Evolutionary conservation across 1,140 invertebrate genomes (phyloP), one percentile per base, ranked within the genome.

Genomic region (Brachystomella parvula): DNA sequence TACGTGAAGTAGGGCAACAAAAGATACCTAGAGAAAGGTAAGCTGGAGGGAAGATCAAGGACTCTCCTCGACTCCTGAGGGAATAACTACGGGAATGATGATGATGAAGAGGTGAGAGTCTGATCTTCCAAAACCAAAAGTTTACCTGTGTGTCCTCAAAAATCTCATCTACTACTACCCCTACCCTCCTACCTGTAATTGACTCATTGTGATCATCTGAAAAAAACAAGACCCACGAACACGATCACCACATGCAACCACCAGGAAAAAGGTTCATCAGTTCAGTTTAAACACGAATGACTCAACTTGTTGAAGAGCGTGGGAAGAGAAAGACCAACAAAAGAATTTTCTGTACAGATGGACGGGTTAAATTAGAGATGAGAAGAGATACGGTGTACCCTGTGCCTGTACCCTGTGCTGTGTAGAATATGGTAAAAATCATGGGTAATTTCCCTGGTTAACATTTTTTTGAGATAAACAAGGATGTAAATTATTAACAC

Each of bases 81-180:
- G 35, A n/a, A n/a, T n/a, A n/a, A n/a, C n/a, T n/a, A 39, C 35
- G 19, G 35, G 19, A 39, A 39, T 39, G 6, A 39, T 39, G 19
- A 39, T 6, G 35, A 19, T 9, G 35, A 39, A 19, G 19, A 39
- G 35, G 35, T 39, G 35, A 39, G 19, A 19, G 35, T 39, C 35
- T 6, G 49, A 53, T 53, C 6, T 53, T 3, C 49, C 9, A 26
- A 15, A 53, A 53, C 49, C 12, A 53, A 44, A 44, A 44, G 39
- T 44, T n/a, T 44, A n/a, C 39, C 39, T 44, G 9, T 9, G 39
- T 44, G 39, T 9, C 9, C 39, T n/a, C 9, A 44, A 44, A 44
- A n/a, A n/a, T 9, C n/a, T 44, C n/a, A 44, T 44, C 49, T 17
- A 53, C 28, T 17, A 26, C 58, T 59, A 61, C 61, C 65, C 31